Conservation (phyloP, 2,797 vertebrate species). For the Chiloscyllium punctatum region DNA sequence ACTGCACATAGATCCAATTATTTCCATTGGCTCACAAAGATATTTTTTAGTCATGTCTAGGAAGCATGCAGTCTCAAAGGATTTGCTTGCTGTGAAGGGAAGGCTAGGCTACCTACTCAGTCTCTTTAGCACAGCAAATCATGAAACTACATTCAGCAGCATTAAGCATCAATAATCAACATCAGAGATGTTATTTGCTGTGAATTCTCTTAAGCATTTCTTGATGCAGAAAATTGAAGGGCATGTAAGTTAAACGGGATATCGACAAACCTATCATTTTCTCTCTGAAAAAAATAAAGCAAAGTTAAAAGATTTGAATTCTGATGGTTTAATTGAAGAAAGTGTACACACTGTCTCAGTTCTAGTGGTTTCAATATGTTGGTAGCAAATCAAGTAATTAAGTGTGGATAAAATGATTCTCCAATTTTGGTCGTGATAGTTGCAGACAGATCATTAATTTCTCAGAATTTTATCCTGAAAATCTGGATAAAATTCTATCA, state of each 20-base stretch:
- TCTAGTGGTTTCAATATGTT: neutral
- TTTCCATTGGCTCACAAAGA: neutral
- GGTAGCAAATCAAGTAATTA: neutral
- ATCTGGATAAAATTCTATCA: neutral
- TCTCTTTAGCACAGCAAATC: neutral
- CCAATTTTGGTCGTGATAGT: neutral
- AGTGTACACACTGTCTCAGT: neutral
- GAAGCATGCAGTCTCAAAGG: neutral
- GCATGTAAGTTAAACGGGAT: neutral
- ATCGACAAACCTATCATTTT: neutral
- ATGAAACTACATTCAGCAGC: neutral
- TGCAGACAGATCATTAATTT: neutral
- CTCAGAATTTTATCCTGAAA: neutral
- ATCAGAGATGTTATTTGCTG: neutral
- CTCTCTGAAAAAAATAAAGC: neutral
- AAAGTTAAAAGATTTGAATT: neutral
- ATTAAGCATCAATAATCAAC: neutral
- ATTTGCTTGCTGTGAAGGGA: neutral
- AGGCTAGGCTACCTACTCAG: neutral
- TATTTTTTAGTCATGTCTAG: neutral
- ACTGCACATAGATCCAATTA: neutral
- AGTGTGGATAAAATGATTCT: neutral
- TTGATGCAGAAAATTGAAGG: neutral
- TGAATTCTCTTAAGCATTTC: neutral
- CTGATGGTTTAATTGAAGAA: neutral